These are phyloP conservation scores for Crocuta crocuta DNA, from an alignment of 2,113 vertebrate genomes.

Conservation along the genomic window DNA sequence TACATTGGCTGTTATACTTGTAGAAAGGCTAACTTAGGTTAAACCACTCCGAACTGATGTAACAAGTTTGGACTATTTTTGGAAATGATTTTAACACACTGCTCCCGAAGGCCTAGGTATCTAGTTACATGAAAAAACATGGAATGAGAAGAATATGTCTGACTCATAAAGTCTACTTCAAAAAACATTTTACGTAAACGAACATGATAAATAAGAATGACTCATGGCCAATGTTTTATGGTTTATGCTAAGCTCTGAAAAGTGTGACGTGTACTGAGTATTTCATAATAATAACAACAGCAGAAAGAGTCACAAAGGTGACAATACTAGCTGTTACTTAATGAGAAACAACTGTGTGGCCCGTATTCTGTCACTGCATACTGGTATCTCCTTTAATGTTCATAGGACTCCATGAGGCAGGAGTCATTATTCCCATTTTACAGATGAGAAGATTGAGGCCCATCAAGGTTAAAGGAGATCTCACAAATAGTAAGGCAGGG, in stretches of 20 bases:
- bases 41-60: neutral
- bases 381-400: neutral
- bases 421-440: neutral
- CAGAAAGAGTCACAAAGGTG: neutral
- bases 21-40: neutral
- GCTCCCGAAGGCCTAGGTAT: neutral
- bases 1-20: neutral
- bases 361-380: neutral
- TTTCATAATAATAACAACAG: neutral
- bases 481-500: neutral
- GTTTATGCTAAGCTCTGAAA: neutral
- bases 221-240: neutral
- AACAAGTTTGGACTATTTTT: neutral
- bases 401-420: neutral
- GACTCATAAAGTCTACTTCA: neutral
- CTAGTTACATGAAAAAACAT: neutral
- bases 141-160: neutral
- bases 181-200: neutral
- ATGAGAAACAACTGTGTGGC: neutral
- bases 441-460: neutral
- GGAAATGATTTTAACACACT: neutral
- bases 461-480: neutral
- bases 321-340: neutral
- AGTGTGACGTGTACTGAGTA: neutral
- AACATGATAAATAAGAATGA: neutral